Percentiles rank a stretch among this genome's conserved stretches.
Conservation (phyloP, 2,888 invertebrate genomes). For the Lepeophtheirus nordmannii region DNA sequence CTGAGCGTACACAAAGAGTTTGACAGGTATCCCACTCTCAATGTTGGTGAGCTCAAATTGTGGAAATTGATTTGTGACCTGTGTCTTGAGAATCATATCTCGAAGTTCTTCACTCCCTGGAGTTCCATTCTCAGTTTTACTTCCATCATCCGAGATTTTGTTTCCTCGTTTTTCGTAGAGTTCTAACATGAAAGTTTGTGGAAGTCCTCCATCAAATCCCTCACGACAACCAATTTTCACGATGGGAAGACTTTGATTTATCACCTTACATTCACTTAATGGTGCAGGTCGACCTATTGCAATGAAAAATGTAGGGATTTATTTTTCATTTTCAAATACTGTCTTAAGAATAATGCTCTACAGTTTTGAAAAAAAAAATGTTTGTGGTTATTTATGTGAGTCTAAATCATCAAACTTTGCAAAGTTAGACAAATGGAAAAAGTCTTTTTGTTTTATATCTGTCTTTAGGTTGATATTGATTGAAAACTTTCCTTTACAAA, state of each 20-base stretch:
- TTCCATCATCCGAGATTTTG: background rate
- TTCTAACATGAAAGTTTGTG: constrained; percentile 21
- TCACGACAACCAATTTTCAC: constrained; percentile 18
- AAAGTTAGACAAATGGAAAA: no score
- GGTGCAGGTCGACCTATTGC: constrained; percentile 18
- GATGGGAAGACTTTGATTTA: background rate
- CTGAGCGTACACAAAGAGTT: constrained; percentile 21
- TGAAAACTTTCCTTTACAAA: no score
- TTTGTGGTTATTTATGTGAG: no score
- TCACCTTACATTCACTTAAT: constrained; percentile 9
- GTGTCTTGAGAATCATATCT: constrained; percentile 13
- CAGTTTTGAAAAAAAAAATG: no score
- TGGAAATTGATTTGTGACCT: constrained; percentile 18
- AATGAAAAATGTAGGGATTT: no score
- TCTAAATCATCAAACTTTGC: no score
- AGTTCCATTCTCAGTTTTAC: background rate
- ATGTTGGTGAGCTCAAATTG: constrained; percentile 13
- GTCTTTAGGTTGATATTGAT: no score
- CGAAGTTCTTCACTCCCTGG: background rate
- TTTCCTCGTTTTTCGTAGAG: constrained; percentile 13
- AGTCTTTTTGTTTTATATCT: no score
- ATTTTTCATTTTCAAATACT: no score
- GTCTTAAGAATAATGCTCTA: no score
- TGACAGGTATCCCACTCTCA: constrained; percentile 6
- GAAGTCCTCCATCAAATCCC: constrained; percentile 22